These are phyloP conservation scores for Drosophila prostipennis DNA, from an alignment of 2,888 invertebrate species.

Conservation along the genomic window DNA sequence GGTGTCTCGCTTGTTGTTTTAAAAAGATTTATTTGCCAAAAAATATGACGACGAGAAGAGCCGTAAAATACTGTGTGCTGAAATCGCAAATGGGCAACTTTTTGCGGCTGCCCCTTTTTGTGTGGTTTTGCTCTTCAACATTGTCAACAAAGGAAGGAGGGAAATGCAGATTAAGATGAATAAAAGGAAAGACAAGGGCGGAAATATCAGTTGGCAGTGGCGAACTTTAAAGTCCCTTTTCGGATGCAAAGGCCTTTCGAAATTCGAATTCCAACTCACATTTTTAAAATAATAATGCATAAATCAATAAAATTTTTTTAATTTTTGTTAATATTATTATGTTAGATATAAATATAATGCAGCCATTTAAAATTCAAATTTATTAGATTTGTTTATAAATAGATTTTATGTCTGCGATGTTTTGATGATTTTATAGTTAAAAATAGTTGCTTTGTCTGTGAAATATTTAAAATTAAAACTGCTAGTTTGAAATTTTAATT, in stretches of 20 bases:
- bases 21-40: constrained; percentile 66
- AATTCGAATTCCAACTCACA: too few relatives aligned
- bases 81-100: constrained; percentile 48
- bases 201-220: not conserved
- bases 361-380: not conserved
- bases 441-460: not conserved
- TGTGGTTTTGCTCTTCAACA: constrained; percentile 49
- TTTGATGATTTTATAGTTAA: not conserved
- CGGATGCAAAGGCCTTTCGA: not conserved
- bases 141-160: constrained; percentile 44
- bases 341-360: not conserved
- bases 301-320: too few relatives aligned
- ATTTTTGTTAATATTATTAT: not conserved
- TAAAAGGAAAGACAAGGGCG: constrained; percentile 17
- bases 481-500: not conserved
- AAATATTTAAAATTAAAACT: not conserved
- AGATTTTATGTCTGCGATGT: not conserved
- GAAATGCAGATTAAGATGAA: constrained; percentile 27
- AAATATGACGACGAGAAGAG: constrained; percentile 57
- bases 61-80: constrained; percentile 42
- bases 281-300: not conserved
- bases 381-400: constrained; percentile 6
- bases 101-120: constrained; percentile 17
- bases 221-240: constrained; percentile 9
- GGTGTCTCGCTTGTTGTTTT: constrained; percentile 24